Conservation (phyloP, 2,113 vertebrate genomes). For the Cromileptes altivelis region DNA sequence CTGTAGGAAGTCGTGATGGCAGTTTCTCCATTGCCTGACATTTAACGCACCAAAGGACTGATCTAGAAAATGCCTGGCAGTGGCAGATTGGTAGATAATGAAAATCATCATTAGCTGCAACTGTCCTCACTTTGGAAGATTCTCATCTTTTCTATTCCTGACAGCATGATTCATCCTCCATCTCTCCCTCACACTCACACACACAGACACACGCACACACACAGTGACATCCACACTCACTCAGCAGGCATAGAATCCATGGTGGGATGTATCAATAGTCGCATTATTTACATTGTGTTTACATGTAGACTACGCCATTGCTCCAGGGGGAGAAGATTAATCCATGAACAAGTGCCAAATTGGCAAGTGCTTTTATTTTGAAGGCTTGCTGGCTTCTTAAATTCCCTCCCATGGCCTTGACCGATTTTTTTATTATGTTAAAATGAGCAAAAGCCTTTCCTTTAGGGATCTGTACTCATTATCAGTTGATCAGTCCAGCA, state of each 20-base stretch:
- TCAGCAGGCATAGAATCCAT: slow-evolving; percentile 20
- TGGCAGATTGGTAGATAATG: background rate
- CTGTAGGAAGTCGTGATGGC: background rate
- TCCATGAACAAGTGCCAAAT: slow-evolving; percentile 35
- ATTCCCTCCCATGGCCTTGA: slow-evolving; percentile 27
- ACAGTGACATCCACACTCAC: background rate
- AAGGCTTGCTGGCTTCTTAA: slow-evolving; percentile 52
- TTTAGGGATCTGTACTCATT: background rate
- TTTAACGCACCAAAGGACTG: background rate
- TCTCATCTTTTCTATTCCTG: slow-evolving; percentile 25
- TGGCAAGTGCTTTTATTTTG: slow-evolving; percentile 68
- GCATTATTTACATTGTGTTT: slow-evolving; percentile 42
- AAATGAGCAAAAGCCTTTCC: slow-evolving; percentile 16
- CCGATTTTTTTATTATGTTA: slow-evolving; percentile 6
- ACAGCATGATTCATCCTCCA: slow-evolving; percentile 37
- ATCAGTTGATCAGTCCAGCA: background rate
- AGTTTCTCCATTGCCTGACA: background rate
- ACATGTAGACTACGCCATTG: slow-evolving; percentile 1
- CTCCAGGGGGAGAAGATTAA: slow-evolving; percentile 24
- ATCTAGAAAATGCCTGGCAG: background rate
- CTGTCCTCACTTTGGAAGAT: slow-evolving; percentile 13
- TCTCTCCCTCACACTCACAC: background rate
- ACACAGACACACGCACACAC: slow-evolving; percentile 20
- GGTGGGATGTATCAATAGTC: slow-evolving; percentile 38
- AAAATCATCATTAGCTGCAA: background rate